These are phyloP conservation scores for Bothrops jararaca DNA, from an alignment of 2,113 vertebrate genomes.

Conservation along the genomic window DNA sequence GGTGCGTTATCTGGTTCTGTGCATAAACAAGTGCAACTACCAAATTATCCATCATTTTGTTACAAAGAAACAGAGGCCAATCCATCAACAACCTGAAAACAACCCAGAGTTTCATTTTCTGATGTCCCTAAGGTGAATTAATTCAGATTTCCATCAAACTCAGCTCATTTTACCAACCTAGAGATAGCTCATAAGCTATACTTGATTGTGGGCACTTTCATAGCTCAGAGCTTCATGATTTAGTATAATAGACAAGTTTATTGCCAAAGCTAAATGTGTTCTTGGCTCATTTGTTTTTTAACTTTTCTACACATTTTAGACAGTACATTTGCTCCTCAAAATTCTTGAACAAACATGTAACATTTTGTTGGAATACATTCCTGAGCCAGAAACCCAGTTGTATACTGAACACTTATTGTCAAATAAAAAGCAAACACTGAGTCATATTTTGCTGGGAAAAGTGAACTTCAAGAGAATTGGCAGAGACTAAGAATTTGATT, in stretches of 20 bases:
- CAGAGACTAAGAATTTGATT: slow-evolving; percentile 48
- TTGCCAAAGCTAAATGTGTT: background rate
- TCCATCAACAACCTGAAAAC: background rate
- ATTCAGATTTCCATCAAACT: background rate
- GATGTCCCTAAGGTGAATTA: background rate
- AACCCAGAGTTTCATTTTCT: too few species aligned
- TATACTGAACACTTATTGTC: slow-evolving; percentile 45
- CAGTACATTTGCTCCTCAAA: background rate
- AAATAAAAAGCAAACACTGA: slow-evolving; percentile 47
- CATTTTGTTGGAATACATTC: slow-evolving; percentile 40
- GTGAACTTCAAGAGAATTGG: slow-evolving; percentile 59
- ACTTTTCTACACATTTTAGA: background rate
- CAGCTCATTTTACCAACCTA: background rate
- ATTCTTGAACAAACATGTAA: background rate
- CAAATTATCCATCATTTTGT: background rate
- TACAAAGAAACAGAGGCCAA: background rate
- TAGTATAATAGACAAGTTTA: background rate
- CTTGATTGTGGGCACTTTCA: background rate
- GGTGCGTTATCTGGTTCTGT: background rate
- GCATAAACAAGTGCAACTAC: background rate
- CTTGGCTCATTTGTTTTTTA: background rate
- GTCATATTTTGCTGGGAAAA: slow-evolving; percentile 59
- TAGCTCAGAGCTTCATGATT: background rate
- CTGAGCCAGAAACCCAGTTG: slow-evolving; percentile 46
- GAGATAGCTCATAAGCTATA: background rate